A percentile compares a stretch with the other conserved stretches of the same genome.
These are phyloP conservation scores for Melinaea marsaeus DNA, from an alignment of 2,888 invertebrate genomes.

Conservation along the genomic window DNA sequence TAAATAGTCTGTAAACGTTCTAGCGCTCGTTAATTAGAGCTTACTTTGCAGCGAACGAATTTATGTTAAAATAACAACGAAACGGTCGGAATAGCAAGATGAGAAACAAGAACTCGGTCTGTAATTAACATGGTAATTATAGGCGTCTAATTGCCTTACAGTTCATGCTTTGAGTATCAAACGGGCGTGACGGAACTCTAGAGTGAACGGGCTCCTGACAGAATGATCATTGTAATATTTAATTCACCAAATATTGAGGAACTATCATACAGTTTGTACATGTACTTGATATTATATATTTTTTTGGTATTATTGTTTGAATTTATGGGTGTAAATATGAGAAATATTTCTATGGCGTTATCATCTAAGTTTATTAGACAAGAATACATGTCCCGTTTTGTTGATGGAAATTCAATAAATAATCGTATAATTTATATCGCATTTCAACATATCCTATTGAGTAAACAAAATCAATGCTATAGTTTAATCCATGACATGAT, in stretches of 20 bases:
- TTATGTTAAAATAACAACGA: conserved; percentile 67
- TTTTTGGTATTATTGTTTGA: too few species aligned
- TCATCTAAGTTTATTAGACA: too few species aligned
- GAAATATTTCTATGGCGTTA: too few species aligned
- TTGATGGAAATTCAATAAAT: too few species aligned
- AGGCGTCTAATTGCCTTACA: conserved; percentile 72
- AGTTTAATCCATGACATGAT: too few species aligned
- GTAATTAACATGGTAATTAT: conserved; percentile 76
- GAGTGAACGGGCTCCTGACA: conserved; percentile 41
- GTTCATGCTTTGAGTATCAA: conserved; percentile 71
- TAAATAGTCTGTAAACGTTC: conserved; percentile 53
- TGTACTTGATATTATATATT: too few species aligned
- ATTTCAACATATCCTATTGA: too few species aligned
- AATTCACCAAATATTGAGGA: conserved; percentile 36
- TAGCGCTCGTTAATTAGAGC: conserved; percentile 58
- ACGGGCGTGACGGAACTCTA: conserved; percentile 60
- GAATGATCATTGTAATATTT: conserved; percentile 57
- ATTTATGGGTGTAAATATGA: too few species aligned
- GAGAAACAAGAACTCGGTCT: conserved; percentile 68
- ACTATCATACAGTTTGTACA: not conserved
- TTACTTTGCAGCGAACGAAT: conserved; percentile 54
- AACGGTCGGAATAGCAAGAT: conserved; percentile 61
- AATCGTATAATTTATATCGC: too few species aligned
- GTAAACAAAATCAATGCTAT: too few species aligned
- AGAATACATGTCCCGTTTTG: too few species aligned